A percentile compares a stretch with the other conserved stretches of the same genome.
phyloP scores from a whole-genome alignment of 30 jellyfish, hydroid and myxozoan species.

The Chironex yamaguchii region DNA sequence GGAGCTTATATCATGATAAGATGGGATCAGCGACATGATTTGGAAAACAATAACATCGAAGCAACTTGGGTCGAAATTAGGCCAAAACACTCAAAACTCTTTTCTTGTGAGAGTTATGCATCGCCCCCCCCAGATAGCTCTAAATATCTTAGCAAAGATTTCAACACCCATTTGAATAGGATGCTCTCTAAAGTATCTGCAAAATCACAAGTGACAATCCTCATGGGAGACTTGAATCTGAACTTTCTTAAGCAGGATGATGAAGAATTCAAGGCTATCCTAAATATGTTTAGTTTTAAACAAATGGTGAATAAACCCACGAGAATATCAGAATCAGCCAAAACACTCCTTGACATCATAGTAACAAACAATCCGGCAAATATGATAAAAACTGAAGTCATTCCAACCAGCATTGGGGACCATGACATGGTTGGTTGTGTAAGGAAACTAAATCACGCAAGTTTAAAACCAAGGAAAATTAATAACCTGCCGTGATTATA shows the following conservation, averaged over 20 bases:
- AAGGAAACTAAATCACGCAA: conserved; percentile 46
- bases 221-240: conserved; percentile 73
- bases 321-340: conserved; percentile 66
- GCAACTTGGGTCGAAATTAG: conserved; percentile 68
- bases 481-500: conserved; percentile 32
- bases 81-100: conserved; percentile 54
- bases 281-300: conserved; percentile 41
- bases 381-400: conserved; percentile 43
- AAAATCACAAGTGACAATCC: conserved; percentile 53
- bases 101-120: conserved; percentile 66
- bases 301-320: conserved; percentile 64
- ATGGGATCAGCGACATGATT: not conserved
- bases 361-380: conserved; percentile 47
- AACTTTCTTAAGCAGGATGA: conserved; percentile 61
- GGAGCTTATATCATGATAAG: not conserved
- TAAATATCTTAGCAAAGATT: conserved; percentile 57
- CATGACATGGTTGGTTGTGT: conserved; percentile 72
- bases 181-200: conserved; percentile 53
- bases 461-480: conserved; percentile 32
- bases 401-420: conserved; percentile 49
- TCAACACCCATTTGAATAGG: conserved; percentile 35
- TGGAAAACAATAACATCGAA: not conserved
- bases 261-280: conserved; percentile 60
- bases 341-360: conserved; percentile 69
- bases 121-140: conserved; percentile 76